Percentiles rank a stretch among this genome's conserved stretches.
Evolutionary conservation across 2,888 invertebrate genomes (phyloP).

Genomic region (Platynereis dumerilii): DNA sequence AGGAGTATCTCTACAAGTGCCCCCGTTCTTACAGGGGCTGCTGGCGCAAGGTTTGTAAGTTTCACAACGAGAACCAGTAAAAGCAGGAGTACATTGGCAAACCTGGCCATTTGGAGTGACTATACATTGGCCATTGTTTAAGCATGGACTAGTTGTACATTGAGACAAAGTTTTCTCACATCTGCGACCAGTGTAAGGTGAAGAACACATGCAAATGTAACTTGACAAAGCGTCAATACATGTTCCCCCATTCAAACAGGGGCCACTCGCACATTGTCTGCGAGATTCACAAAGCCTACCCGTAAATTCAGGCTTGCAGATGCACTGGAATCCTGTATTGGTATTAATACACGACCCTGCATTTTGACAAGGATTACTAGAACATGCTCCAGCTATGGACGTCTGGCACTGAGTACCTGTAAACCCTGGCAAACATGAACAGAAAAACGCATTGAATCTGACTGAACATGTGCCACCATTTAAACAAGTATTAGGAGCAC

Average conservation of each 20-base stretch:
- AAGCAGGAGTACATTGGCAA: constrained; percentile 32
- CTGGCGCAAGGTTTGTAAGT: constrained; percentile 30
- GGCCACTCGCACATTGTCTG: constrained; percentile 37
- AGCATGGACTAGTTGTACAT: constrained; percentile 43
- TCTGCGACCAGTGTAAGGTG: constrained; percentile 34
- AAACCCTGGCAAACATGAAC: constrained; percentile 29
- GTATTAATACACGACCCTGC: constrained; percentile 37
- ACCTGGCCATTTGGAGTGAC: constrained; percentile 14
- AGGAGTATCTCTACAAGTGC: constrained; percentile 13
- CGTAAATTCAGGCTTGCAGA: constrained; percentile 48
- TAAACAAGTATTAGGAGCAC: constrained; percentile 19
- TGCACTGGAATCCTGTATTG: constrained; percentile 25
- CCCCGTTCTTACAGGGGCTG: constrained; percentile 31
- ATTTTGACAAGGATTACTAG: constrained; percentile 41
- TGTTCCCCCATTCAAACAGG: constrained; percentile 41
- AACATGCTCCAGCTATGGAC: constrained; percentile 38
- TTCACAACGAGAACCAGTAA: constrained; percentile 36
- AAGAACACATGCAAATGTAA: constrained; percentile 29
- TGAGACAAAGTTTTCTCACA: constrained; percentile 35
- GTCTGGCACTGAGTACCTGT: constrained; percentile 32
- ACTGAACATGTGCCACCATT: constrained; percentile 21
- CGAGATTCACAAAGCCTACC: constrained; percentile 47
- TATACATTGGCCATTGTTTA: constrained; percentile 38
- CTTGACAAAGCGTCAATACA: constrained; percentile 30
- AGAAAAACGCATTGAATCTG: background rate